These are phyloP conservation scores for Urophycis tenuis DNA, from an alignment of 2,797 vertebrate species.

Conservation along the genomic window DNA sequence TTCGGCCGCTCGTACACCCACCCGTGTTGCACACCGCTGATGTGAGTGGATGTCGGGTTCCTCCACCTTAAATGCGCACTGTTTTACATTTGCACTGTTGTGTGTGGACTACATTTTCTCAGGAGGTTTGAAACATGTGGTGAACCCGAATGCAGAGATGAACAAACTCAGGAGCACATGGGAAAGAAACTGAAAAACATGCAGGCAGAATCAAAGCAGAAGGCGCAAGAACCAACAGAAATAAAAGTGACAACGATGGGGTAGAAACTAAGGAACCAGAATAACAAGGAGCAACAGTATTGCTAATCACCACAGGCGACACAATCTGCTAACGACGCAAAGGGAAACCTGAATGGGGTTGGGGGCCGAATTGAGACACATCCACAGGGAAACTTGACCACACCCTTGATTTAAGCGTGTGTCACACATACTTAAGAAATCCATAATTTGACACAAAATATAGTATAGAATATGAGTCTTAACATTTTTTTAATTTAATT, in stretches of 20 bases:
- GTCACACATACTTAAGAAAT: too few species aligned
- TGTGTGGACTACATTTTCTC: neutral
- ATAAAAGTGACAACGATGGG: neutral
- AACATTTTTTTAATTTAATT: too few species aligned
- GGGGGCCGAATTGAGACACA: neutral
- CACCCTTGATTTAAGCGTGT: too few species aligned
- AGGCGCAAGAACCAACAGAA: neutral
- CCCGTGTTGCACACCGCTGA: conserved; percentile 22
- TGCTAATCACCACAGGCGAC: neutral
- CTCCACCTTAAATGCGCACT: neutral
- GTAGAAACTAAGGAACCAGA: neutral
- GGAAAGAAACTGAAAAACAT: neutral
- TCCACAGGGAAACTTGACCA: neutral
- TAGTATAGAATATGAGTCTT: too few species aligned
- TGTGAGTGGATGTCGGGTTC: conserved; percentile 49
- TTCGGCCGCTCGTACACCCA: conserved; percentile 28
- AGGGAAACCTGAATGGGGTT: neutral
- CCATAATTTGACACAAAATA: too few species aligned
- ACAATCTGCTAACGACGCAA: neutral
- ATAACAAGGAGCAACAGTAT: neutral
- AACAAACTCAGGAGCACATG: neutral
- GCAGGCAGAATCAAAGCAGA: neutral
- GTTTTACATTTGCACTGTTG: neutral
- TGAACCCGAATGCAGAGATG: neutral
- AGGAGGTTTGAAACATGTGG: neutral